Conservation (phyloP, 2,797 vertebrate species). For the Tangara arthus region DNA sequence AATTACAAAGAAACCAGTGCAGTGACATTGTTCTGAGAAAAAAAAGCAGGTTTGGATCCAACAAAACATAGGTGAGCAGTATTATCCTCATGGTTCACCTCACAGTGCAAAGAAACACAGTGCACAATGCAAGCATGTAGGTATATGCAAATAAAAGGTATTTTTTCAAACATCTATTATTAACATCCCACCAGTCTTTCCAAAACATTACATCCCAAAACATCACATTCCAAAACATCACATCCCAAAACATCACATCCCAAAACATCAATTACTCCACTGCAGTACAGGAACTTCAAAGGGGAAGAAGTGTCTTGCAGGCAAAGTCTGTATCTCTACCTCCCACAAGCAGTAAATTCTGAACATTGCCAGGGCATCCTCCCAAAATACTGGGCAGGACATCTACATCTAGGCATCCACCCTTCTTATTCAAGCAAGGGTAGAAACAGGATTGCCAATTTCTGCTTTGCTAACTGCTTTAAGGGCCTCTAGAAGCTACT, state of each 20-base stretch:
- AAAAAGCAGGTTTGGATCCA: not conserved
- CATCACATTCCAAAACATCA: not conserved
- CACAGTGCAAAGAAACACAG: not conserved
- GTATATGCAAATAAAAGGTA: not conserved
- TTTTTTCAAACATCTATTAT: not conserved
- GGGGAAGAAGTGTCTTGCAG: not conserved
- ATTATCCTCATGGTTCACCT: not conserved
- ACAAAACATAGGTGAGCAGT: not conserved
- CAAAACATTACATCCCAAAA: not conserved
- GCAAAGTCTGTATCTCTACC: not conserved
- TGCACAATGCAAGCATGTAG: accelerated
- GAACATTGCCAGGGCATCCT: not conserved
- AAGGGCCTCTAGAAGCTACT: not conserved
- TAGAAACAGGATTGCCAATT: not conserved
- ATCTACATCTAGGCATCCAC: not conserved
- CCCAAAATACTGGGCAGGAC: not conserved
- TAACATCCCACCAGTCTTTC: not conserved
- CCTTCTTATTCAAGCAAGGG: not conserved
- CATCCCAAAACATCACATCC: not conserved
- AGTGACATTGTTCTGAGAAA: not conserved
- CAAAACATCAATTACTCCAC: not conserved
- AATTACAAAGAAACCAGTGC: not conserved
- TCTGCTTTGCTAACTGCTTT: not conserved
- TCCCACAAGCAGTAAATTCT: not conserved
- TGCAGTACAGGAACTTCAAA: not conserved